Percentiles rank a stretch among this genome's conserved stretches.
Conservation (phyloP, 2,113 vertebrate genomes). For the Pedetes capensis region DNA sequence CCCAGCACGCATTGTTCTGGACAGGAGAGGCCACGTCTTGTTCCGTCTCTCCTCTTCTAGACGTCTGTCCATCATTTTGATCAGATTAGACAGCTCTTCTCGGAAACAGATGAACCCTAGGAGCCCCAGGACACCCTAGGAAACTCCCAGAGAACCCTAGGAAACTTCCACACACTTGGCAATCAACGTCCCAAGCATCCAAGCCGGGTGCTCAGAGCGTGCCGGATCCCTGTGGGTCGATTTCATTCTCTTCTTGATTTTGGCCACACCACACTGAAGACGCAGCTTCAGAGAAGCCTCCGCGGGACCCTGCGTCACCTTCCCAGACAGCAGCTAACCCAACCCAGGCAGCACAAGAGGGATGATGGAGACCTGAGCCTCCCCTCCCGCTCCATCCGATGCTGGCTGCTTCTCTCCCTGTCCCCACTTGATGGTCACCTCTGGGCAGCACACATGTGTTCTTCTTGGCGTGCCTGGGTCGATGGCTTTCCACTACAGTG, state of each 20-base stretch:
- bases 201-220: neutral
- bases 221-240: neutral
- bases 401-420: neutral
- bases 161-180: rapidly evolving
- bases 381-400: neutral
- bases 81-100: neutral
- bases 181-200: rapidly evolving
- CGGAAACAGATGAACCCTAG: no score
- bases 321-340: neutral
- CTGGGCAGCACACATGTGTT: neutral
- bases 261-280: neutral
- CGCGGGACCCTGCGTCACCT: neutral
- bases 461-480: neutral
- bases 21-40: neutral
- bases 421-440: neutral
- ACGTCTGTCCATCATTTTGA: neutral
- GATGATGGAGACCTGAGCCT: neutral
- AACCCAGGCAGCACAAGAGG: rapidly evolving
- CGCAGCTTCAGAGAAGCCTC: neutral
- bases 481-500: neutral
- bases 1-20: neutral
- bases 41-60: neutral
- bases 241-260: neutral
- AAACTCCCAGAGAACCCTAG: neutral
- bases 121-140: neutral